Evolutionary conservation across 2,113 vertebrate genomes (phyloP), one percentile per base, ranked within the genome.

Genomic region (Gymnobelideus leadbeateri): DNA sequence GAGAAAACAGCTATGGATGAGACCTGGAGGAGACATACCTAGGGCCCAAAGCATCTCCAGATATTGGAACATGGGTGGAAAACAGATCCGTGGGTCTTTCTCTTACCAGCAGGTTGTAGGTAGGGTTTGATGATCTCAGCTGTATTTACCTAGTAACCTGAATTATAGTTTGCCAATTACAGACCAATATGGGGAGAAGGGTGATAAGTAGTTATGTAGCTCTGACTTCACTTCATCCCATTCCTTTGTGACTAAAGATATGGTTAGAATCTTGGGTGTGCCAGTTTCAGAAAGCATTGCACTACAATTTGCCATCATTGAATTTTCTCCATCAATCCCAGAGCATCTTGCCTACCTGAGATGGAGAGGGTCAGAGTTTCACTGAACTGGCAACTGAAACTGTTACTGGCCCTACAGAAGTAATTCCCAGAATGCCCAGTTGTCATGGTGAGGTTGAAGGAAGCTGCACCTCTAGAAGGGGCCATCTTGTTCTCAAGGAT

Each of bases 401-500:
- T 50, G 68, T 92, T 92, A 47, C 3, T 37, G 92, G 57, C 92
- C 10, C 25, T 68, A 25, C 92, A 92, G 92, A 37, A 92, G 55
- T 68, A 77, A 3, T 92, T 77, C 47, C 92, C 92, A 77, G 92
- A 92, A 51, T 77, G 92, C 47, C 51, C 21, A 51, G 31, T 0
- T 12, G 57, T 92, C 57, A 92, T 9, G 28, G 91, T 49, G 55
- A 92, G 31, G 19, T 77, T 92, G 92, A 92, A 92, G 31, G 57
- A 92, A 3, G 31, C 47, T 68, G 47, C 31, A 50, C 47, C 47
- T 51, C 57, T 47, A 77, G 92, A 92, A 37, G 31, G 21, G 0
- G 19, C 28, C 37, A 50, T 50, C 8, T 49, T 92, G 55, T 50
- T 50, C 7, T 31, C 54, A 55, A 92, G 46, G n/a, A 57, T 68